Evolutionary conservation across 2,888 invertebrate genomes (phyloP).

Genomic region (Mongoloraphidia duomilia): DNA sequence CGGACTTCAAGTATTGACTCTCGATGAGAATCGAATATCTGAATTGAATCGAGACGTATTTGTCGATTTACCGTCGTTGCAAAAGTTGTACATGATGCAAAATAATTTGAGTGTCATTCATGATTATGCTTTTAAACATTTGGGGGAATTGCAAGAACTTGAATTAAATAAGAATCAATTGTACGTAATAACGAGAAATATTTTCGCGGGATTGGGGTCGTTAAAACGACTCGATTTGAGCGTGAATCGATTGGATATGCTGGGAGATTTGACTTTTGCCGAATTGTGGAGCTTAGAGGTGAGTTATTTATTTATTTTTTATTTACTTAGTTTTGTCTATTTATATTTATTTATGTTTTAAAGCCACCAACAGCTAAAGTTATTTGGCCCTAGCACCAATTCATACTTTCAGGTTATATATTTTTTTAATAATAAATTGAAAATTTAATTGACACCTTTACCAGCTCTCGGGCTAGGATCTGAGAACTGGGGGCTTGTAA

Average conservation of each 20-base stretch:
- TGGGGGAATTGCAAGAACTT: slow-evolving; percentile 60
- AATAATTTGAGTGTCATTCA: slow-evolving; percentile 76
- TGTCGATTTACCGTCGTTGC: slow-evolving; percentile 53
- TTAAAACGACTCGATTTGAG: slow-evolving; percentile 60
- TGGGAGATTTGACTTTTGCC: slow-evolving; percentile 66
- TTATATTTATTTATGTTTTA: background rate
- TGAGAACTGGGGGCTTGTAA: too few species aligned
- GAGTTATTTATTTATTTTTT: slow-evolving; percentile 14
- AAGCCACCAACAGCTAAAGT: too few species aligned
- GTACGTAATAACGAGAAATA: slow-evolving; percentile 56
- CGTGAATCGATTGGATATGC: slow-evolving; percentile 57
- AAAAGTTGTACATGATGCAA: slow-evolving; percentile 64
- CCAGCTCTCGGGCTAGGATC: too few species aligned
- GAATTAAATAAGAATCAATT: slow-evolving; percentile 70
- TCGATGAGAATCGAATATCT: slow-evolving; percentile 62
- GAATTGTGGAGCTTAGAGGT: slow-evolving; percentile 58
- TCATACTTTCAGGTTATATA: too few species aligned
- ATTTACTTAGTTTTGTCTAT: background rate
- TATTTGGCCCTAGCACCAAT: too few species aligned
- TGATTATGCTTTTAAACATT: slow-evolving; percentile 65
- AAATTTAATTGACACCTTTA: too few species aligned
- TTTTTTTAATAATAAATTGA: too few species aligned
- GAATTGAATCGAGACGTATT: slow-evolving; percentile 62
- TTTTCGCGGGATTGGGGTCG: slow-evolving; percentile 61
- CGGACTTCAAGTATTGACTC: slow-evolving; percentile 49